These are phyloP conservation scores for Synanthedon formicaeformis DNA, from an alignment of 2,888 invertebrate species.

Conservation along the genomic window DNA sequence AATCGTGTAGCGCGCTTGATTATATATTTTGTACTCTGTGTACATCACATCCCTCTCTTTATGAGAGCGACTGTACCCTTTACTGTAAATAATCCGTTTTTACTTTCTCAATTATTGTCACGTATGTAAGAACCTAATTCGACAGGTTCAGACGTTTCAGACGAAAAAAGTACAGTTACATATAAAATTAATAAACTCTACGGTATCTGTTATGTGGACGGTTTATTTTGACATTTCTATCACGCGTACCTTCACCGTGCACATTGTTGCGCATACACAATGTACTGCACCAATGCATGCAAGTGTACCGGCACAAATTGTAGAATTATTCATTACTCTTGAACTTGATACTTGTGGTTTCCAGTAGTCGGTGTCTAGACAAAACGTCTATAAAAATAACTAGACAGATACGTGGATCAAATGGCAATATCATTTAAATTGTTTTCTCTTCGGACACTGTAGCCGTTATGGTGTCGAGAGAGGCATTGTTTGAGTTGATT, in stretches of 20 bases:
- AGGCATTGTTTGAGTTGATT: no score
- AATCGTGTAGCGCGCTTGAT: no score
- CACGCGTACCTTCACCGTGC: constrained; percentile 22
- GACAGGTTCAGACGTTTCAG: background rate
- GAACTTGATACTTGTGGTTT: constrained; percentile 3
- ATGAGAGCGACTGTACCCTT: no score
- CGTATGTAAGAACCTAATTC: no score
- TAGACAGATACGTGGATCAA: constrained; percentile 14
- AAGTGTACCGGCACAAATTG: constrained; percentile 30
- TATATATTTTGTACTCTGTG: no score
- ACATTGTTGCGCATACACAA: constrained; percentile 29
- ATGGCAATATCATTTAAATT: constrained; percentile 14
- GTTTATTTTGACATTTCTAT: constrained; percentile 21
- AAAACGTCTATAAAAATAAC: background rate
- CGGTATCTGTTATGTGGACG: constrained; percentile 5
- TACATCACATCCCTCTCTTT: no score
- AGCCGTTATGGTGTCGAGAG: no score
- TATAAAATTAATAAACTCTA: background rate
- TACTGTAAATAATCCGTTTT: no score
- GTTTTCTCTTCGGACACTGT: constrained; percentile 5
- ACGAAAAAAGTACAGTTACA: background rate
- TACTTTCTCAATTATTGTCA: no score
- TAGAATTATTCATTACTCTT: constrained; percentile 39
- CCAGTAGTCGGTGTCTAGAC: background rate
- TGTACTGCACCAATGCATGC: constrained; percentile 29